Base-by-base conservation (phyloP, 2,797 vertebrate genomes). In the Chiroxiphia lanceolata region DNA sequence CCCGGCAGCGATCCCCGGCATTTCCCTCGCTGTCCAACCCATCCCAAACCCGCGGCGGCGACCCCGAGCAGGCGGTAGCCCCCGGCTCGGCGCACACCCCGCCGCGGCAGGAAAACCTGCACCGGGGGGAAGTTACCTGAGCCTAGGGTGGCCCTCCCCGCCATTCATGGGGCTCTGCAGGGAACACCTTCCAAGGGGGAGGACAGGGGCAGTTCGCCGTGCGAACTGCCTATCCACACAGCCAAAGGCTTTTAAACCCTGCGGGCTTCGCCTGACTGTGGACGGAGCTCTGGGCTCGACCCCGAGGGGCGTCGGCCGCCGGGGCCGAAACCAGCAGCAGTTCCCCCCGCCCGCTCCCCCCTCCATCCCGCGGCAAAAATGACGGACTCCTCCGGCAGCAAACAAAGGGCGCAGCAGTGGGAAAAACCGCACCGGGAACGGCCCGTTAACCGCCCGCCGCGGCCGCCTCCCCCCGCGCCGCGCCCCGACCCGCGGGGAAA, bases 151-250 rank as follows among this genome's bases (percentile, higher is more conserved):
- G 21, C 23, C 19, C 56, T 31, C 21, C 74, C n/a, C 26, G 27
- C 40, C 77, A 29, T 16, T 40, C 25, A 33, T 0, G 56, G 33
- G 19, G 31, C 67, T 59, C 68, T 20, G 53, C 42, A 19, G 15
- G 0, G 17, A 71, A 6, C 4, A 20, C 31, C 26, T 42, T 10
- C 2, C 67, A 1, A 45, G 8, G 45, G 63, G 25, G 42, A 31
- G 26, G 74, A 14, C 61, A 10, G 74, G 33, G 47, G 13, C 38
- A 16, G n/a, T 8, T 5, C 40, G 26, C 56, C 6, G 11, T 1
- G 61, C 20, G 12, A n/a, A n/a, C n/a, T n/a, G n/a, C n/a, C n/a
- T n/a, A n/a, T n/a, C n/a, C n/a, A n/a, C n/a, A n/a, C n/a, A n/a
- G n/a, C n/a, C n/a, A n/a, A n/a, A n/a, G n/a, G n/a, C n/a, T n/a